These are phyloP conservation scores for Chironomus riparius DNA, from an alignment of 2,888 invertebrate species.

Conservation along the genomic window DNA sequence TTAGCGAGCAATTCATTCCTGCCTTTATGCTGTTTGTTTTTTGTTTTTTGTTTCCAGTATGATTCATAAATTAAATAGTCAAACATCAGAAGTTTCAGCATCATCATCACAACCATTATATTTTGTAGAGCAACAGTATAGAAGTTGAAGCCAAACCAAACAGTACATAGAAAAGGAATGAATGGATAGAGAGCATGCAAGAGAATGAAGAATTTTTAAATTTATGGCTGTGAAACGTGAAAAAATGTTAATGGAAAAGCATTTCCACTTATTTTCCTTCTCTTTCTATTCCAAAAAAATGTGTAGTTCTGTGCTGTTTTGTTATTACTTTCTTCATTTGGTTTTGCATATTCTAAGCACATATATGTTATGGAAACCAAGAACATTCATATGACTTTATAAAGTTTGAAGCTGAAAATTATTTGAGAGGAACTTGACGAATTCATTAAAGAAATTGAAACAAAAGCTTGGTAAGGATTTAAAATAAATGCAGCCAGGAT, in stretches of 20 bases:
- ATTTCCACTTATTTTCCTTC: background rate
- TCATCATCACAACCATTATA: too few relatives aligned
- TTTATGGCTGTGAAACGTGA: slow-evolving; percentile 13
- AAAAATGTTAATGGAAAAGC: slow-evolving; percentile 23
- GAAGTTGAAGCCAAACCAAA: background rate
- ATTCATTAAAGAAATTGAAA: background rate
- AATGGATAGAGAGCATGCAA: background rate
- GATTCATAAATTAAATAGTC: too few relatives aligned
- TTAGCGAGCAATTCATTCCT: too few relatives aligned
- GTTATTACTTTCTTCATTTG: background rate
- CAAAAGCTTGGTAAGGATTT: background rate
- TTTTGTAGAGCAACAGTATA: background rate
- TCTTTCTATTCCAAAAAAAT: background rate
- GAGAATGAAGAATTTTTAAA: slow-evolving; percentile 8
- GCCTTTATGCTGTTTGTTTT: too few relatives aligned
- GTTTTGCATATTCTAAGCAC: background rate
- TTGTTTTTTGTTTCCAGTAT: too few relatives aligned
- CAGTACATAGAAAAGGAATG: background rate
- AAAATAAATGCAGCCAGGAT: background rate
- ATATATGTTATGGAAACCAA: background rate
- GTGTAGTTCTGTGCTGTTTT: background rate
- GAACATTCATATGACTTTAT: background rate
- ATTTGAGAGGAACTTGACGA: background rate
- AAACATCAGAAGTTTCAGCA: too few relatives aligned
- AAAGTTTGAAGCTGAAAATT: background rate